Evolutionary conservation across 2,888 invertebrate genomes (phyloP).

Genomic region (Spisula subtruncata): DNA sequence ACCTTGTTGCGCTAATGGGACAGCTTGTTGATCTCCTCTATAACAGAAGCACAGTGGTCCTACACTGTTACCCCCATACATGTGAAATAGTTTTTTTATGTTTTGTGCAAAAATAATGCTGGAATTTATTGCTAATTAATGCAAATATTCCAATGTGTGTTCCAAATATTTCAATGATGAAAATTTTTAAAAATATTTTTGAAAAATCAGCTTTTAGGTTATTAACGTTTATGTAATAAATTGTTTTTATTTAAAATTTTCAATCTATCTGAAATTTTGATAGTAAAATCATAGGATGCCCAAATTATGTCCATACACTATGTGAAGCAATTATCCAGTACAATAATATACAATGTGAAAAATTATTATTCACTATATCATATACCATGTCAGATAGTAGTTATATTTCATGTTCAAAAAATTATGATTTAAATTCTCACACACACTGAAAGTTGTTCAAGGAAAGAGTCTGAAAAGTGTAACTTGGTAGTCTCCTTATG

Average conservation of each 20-base stretch:
- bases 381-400: too few species aligned
- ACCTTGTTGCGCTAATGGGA: too few species aligned
- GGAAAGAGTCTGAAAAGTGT: too few species aligned
- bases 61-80: slow-evolving; percentile 22
- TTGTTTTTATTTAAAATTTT: neutral
- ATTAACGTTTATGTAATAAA: neutral
- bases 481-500: too few species aligned
- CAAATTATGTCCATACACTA: slow-evolving; percentile 2
- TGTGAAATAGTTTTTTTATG: slow-evolving; percentile 13
- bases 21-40: neutral
- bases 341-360: too few species aligned
- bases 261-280: neutral
- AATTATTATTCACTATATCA: too few species aligned
- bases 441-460: too few species aligned
- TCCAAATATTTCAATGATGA: neutral
- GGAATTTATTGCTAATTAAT: neutral
- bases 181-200: neutral
- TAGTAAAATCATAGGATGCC: neutral
- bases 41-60: neutral
- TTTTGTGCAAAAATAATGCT: neutral
- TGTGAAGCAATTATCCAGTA: neutral
- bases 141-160: neutral
- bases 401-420: too few species aligned
- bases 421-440: too few species aligned
- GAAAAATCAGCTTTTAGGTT: neutral